Base-by-base conservation (phyloP, 2,888 invertebrate species). In the Parelbella ahira region DNA sequence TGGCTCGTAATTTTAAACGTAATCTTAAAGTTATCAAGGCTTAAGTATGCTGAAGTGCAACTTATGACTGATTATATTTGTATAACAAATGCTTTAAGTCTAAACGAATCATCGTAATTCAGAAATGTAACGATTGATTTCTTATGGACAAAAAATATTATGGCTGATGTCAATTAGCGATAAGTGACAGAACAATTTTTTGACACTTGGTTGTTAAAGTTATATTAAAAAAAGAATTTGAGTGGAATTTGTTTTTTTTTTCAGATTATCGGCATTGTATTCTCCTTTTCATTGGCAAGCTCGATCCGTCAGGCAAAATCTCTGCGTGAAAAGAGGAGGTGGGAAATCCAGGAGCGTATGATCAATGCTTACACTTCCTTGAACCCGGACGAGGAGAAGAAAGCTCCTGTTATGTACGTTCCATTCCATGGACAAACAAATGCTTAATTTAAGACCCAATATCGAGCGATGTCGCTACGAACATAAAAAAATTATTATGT, bases 221-320 rank as follows among this genome's bases (percentile, higher is more conserved):
- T 4, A 15, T 3, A 15, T 15, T 4, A 15, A 15, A n/a, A 20
- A 20, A 20, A 6, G 3, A 5, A 20, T 5, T 5, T 5, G 6
- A 20, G 3, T 5, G 3, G 1, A 5, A 20, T 36, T 52, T 48
- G 15, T 11, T n/a, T 47, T 29, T 53, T 45, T 49, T 89, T 88
- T 33, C 81, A 94, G 94, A 82, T 97, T 27, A 89, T 97, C 60
- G 97, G 97, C 51, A 93, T 97, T 33, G 89, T 96, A 49, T 96
- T 97, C 68, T 95, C 97, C 1, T 94, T 95, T 73, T 94, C 95
- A 81, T 83, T 98, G 72, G 97, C 96, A 44, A 92, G 93, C 65
- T 93, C 95, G 1, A 93, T 98, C 64, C 92, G 94, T 45, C 90
- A 90, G 49, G 91, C 94, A 46, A 94, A 94, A 71, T 90, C 91